Conservation (phyloP, 64 coral and sea anemone genomes). For the Anthopleura sola region DNA sequence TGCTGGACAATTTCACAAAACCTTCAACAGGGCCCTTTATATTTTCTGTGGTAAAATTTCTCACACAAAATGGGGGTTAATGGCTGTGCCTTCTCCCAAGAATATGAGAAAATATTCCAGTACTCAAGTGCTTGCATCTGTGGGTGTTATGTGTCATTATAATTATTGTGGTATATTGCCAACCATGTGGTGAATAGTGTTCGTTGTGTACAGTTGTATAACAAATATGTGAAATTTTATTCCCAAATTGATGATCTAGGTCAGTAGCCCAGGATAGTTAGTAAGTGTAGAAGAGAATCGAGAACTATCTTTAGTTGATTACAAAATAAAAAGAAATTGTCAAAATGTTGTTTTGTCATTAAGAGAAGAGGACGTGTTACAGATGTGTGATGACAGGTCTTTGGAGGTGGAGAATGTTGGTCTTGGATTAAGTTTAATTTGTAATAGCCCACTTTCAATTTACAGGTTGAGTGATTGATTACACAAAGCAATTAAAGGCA, state of each 20-base stretch:
- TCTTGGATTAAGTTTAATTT: too few relatives aligned
- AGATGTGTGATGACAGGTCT: too few relatives aligned
- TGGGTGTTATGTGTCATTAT: background rate
- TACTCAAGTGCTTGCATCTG: background rate
- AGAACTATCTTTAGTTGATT: background rate
- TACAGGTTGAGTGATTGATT: too few relatives aligned
- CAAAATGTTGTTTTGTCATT: too few relatives aligned
- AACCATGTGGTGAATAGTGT: background rate
- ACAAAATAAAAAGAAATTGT: background rate
- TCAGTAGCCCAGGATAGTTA: background rate
- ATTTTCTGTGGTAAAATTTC: background rate
- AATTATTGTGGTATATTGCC: background rate
- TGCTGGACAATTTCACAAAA: too few relatives aligned
- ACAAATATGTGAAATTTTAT: constrained; percentile 9
- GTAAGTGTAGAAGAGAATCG: background rate
- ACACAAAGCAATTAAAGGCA: too few relatives aligned
- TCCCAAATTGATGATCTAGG: background rate
- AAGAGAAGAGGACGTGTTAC: background rate
- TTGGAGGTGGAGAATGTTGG: too few relatives aligned
- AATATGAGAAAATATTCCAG: background rate
- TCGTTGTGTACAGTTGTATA: constrained; percentile 4
- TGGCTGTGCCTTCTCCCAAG: background rate
- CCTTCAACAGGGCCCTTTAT: background rate
- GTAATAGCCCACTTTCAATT: too few relatives aligned
- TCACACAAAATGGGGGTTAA: background rate